phyloP scores from a whole-genome alignment of 2,888 invertebrate species.

The Clepsis dumicolana region DNA sequence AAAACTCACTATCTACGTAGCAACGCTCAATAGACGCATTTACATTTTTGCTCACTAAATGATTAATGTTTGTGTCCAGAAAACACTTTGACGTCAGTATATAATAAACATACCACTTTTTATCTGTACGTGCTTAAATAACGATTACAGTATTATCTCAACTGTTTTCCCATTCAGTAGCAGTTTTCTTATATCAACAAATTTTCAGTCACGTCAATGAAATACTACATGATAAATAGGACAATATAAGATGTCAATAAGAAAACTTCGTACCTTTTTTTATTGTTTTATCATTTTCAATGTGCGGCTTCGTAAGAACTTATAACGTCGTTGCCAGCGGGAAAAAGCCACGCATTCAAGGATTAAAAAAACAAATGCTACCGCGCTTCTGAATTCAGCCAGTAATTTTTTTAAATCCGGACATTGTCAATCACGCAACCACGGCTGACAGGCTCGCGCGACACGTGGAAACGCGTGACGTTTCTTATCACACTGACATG shows the following conservation, averaged over 20 bases:
- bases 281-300: not conserved
- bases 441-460: slow-evolving; percentile 7
- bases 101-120: slow-evolving; percentile 27
- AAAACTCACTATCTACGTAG: slow-evolving; percentile 26
- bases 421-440: slow-evolving; percentile 11
- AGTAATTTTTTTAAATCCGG: not conserved
- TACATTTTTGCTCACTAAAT: slow-evolving; percentile 27
- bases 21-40: slow-evolving; percentile 39
- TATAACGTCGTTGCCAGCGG: not conserved
- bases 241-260: no score
- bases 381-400: not conserved
- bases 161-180: slow-evolving; percentile 8
- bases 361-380: not conserved
- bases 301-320: not conserved
- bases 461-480: slow-evolving; percentile 41
- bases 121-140: slow-evolving; percentile 10
- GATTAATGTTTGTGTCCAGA: slow-evolving; percentile 36
- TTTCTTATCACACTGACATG: slow-evolving; percentile 40
- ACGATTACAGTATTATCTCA: not conserved
- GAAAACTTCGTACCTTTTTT: not conserved
- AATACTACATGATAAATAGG: no score
- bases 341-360: not conserved
- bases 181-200: not conserved
- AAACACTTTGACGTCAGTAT: slow-evolving; percentile 23
- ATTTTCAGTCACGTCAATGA: slow-evolving; percentile 9